phyloP scores from a whole-genome alignment of 2,888 invertebrate species.

The Halocaridina rubra region DNA sequence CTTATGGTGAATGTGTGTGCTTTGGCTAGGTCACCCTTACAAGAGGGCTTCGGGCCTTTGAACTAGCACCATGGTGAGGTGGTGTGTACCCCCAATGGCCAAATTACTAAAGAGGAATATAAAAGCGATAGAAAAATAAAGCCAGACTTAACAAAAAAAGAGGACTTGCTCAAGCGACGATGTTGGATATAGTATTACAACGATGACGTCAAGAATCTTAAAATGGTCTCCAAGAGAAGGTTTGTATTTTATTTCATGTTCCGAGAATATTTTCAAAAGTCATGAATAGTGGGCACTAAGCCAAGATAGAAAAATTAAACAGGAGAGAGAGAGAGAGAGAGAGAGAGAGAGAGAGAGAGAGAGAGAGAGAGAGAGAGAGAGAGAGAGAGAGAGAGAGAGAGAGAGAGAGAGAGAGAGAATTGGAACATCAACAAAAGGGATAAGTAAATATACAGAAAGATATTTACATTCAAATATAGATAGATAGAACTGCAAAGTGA shows the following conservation, averaged over 20 bases:
- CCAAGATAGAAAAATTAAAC: neutral
- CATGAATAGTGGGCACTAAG: neutral
- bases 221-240: neutral
- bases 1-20: too few species aligned
- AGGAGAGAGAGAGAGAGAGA: too few species aligned
- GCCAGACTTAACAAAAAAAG: neutral
- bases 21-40: too few species aligned
- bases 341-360: constrained; percentile 18
- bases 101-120: too few species aligned
- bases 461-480: neutral
- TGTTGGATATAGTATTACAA: neutral
- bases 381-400: constrained; percentile 1
- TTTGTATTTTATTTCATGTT: too few species aligned
- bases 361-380: neutral
- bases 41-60: too few species aligned
- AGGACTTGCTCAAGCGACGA: neutral
- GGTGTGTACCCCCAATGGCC: too few species aligned
- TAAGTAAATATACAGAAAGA: neutral
- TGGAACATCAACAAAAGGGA: neutral
- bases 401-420: neutral
- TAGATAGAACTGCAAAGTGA: neutral
- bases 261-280: too few species aligned
- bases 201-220: neutral
- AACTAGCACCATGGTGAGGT: too few species aligned
- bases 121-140: too few species aligned